Evolutionary conservation across 2,888 invertebrate species (phyloP).

Genomic region (Synergus japonicus): DNA sequence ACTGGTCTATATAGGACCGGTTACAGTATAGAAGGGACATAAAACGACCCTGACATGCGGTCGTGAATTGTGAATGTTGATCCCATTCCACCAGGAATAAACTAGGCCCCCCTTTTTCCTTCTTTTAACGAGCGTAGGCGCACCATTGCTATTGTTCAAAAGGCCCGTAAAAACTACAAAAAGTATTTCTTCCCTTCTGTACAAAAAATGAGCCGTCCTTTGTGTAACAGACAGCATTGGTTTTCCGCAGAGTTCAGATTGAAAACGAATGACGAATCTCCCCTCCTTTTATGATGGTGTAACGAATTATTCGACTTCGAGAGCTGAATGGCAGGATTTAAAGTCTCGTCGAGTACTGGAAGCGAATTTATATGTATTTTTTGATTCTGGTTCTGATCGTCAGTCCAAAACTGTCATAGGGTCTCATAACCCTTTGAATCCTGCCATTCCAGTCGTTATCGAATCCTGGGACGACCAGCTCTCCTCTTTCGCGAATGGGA

Average conservation of each 20-base stretch:
- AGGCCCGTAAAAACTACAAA: not conserved
- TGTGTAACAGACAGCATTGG: not conserved
- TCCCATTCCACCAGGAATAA: not conserved
- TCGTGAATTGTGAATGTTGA: not conserved
- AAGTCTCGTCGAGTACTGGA: slow-evolving; percentile 22
- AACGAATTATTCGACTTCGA: slow-evolving; percentile 29
- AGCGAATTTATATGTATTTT: slow-evolving; percentile 32
- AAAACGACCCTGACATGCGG: slow-evolving; percentile 6
- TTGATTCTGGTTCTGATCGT: slow-evolving; percentile 37
- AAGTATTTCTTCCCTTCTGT: not conserved
- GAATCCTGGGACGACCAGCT: slow-evolving; percentile 40
- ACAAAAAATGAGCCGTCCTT: slow-evolving; percentile 3
- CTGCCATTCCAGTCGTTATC: slow-evolving; percentile 44
- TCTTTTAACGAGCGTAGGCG: not conserved
- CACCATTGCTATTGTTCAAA: not conserved
- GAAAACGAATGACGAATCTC: slow-evolving; percentile 21
- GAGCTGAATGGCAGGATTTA: slow-evolving; percentile 23
- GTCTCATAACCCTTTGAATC: slow-evolving; percentile 36
- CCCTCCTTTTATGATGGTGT: not conserved
- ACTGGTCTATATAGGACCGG: not conserved
- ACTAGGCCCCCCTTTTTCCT: slow-evolving; percentile 8
- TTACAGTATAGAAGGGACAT: not conserved
- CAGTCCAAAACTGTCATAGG: slow-evolving; percentile 25
- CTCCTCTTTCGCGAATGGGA: slow-evolving; percentile 29
- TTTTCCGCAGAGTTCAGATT: slow-evolving; percentile 23